These are phyloP conservation scores for Cyprinodon variegatus DNA, from an alignment of 2,113 vertebrate species.

Conservation along the genomic window DNA sequence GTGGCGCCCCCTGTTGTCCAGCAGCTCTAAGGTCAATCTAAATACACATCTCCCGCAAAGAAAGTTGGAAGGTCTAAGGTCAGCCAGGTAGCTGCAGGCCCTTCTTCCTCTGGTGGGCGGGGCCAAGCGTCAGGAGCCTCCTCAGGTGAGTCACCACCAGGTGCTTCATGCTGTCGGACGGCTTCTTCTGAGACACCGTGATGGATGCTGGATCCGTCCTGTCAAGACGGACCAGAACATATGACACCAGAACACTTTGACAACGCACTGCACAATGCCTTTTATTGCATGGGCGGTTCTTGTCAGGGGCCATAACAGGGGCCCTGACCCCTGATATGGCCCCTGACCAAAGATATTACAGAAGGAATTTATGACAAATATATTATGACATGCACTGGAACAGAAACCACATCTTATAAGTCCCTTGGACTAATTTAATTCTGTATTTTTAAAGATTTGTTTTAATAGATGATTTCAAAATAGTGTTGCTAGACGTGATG, in stretches of 20 bases:
- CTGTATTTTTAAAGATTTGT: too few relatives aligned
- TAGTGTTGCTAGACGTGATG: too few relatives aligned
- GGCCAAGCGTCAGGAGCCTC: slow-evolving; percentile 37
- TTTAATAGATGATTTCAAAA: too few relatives aligned
- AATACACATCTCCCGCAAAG: background rate
- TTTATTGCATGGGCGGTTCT: too few relatives aligned
- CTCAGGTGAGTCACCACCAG: slow-evolving; percentile 50
- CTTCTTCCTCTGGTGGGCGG: slow-evolving; percentile 9
- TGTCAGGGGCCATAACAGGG: background rate
- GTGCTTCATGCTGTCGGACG: slow-evolving; percentile 20
- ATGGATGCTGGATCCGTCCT: slow-evolving; percentile 40
- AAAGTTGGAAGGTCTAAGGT: background rate
- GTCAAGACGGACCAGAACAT: background rate
- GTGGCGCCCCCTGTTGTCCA: slow-evolving; percentile 16
- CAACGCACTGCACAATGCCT: background rate
- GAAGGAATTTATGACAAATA: too few relatives aligned
- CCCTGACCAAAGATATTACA: too few relatives aligned
- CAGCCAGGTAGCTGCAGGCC: slow-evolving; percentile 23
- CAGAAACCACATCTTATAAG: too few relatives aligned
- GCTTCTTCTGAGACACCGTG: slow-evolving; percentile 22
- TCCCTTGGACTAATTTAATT: too few relatives aligned
- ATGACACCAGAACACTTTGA: background rate
- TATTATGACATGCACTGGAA: too few relatives aligned
- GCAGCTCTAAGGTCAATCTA: background rate
- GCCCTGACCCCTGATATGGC: too few relatives aligned